Evolutionary conservation across 2,113 vertebrate genomes (phyloP).

Genomic region (Plestiodon gilberti): DNA sequence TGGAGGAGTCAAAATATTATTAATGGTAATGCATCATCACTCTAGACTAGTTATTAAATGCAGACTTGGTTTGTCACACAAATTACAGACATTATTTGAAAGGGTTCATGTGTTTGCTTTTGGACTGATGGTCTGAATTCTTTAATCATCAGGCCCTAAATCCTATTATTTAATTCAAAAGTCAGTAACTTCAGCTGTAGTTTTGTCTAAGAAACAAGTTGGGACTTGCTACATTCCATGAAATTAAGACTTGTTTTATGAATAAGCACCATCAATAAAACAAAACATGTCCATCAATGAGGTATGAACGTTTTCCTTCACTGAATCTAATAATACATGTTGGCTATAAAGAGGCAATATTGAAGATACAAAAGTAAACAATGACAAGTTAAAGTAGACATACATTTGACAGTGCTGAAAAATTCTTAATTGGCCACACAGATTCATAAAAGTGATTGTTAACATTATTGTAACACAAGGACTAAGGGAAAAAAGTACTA

Average conservation of each 20-base stretch:
- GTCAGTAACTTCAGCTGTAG: not conserved
- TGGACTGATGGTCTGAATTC: constrained; percentile 32
- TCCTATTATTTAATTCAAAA: constrained; percentile 18
- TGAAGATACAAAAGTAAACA: constrained; percentile 44
- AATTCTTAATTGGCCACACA: constrained; percentile 46
- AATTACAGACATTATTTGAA: constrained; percentile 37
- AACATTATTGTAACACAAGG: constrained; percentile 56
- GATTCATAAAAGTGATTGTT: constrained; percentile 44
- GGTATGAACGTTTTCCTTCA: constrained; percentile 78
- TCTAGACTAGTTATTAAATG: constrained; percentile 53
- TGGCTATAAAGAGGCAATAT: constrained; percentile 46
- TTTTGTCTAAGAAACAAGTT: not conserved
- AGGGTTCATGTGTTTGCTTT: constrained; percentile 11
- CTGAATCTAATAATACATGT: constrained; percentile 45
- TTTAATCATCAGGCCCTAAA: constrained; percentile 18
- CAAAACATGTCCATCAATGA: constrained; percentile 63
- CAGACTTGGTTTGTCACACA: constrained; percentile 42
- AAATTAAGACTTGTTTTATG: constrained; percentile 41
- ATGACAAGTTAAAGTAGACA: constrained; percentile 54
- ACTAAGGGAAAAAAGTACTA: constrained; percentile 46
- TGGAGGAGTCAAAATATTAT: constrained; percentile 57
- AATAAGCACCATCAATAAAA: constrained; percentile 48
- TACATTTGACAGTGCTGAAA: constrained; percentile 44
- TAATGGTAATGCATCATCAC: constrained; percentile 51
- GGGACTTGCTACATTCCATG: constrained; percentile 26